Conservation (phyloP, 2,888 invertebrate genomes). For the Andrena bicolor region DNA sequence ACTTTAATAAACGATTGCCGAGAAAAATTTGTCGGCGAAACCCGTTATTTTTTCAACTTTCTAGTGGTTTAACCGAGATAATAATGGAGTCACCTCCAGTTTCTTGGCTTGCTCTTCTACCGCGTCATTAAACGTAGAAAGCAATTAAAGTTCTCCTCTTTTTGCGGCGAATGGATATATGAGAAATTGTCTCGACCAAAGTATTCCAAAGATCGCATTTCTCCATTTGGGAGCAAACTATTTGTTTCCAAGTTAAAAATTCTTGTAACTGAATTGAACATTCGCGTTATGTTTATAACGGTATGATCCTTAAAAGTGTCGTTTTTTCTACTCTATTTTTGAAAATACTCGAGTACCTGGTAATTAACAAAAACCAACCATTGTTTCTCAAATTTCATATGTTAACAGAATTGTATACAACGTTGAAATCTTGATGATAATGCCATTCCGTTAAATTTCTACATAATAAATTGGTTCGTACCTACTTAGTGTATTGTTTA, state of each 20-base stretch:
- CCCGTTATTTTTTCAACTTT: slow-evolving; percentile 37
- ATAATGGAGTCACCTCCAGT: slow-evolving; percentile 22
- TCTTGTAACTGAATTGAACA: slow-evolving; percentile 19
- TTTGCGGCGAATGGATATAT: slow-evolving; percentile 37
- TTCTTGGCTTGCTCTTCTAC: slow-evolving; percentile 6
- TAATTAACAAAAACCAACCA: neutral
- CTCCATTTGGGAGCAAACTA: neutral
- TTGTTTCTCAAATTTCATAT: neutral
- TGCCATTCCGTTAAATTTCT: too few relatives aligned
- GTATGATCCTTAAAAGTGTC: neutral
- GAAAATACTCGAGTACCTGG: neutral
- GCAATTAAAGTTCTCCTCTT: slow-evolving; percentile 48
- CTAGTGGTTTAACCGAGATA: slow-evolving; percentile 28
- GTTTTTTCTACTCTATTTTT: neutral
- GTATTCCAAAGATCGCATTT: slow-evolving; percentile 5
- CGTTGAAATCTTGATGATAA: neutral
- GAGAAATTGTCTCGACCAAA: slow-evolving; percentile 42
- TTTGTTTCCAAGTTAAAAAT: slow-evolving; percentile 27
- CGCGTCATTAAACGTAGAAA: slow-evolving; percentile 40
- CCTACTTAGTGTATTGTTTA: slow-evolving; percentile 2
- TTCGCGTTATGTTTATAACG: neutral
- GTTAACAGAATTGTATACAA: neutral
- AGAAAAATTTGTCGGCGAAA: slow-evolving; percentile 12
- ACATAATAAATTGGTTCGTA: neutral
- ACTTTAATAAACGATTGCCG: neutral